These are phyloP conservation scores for Eledona agricola DNA, from an alignment of 2,888 invertebrate genomes.

Conservation along the genomic window DNA sequence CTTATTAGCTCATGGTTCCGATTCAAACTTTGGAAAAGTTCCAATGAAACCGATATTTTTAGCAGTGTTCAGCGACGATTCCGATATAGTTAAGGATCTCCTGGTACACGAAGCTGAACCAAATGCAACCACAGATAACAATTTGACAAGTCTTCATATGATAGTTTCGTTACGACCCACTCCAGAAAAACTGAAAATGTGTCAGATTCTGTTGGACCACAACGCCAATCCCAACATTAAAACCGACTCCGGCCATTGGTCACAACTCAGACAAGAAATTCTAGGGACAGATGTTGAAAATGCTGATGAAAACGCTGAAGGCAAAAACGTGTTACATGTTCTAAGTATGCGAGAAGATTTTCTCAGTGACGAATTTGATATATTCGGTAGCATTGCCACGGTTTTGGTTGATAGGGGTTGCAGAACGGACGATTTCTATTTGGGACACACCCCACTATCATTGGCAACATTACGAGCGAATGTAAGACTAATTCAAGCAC, in stretches of 20 bases:
- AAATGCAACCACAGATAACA: conserved; percentile 46
- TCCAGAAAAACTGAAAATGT: conserved; percentile 46
- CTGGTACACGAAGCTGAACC: conserved; percentile 50
- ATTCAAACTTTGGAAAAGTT: conserved; percentile 54
- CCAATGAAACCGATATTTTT: conserved; percentile 56
- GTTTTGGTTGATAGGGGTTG: conserved; percentile 44
- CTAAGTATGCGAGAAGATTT: conserved; percentile 57
- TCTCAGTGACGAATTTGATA: conserved; percentile 43
- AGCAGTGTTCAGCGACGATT: conserved; percentile 53
- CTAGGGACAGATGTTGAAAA: conserved; percentile 38
- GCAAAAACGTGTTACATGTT: conserved; percentile 58
- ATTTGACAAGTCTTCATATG: conserved; percentile 54
- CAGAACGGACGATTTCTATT: conserved; percentile 47
- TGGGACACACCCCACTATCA: conserved; percentile 58
- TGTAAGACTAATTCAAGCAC: conserved; percentile 45
- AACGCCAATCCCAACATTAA: conserved; percentile 53
- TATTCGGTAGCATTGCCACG: conserved; percentile 45
- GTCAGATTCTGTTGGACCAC: conserved; percentile 46
- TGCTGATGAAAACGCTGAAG: conserved; percentile 42
- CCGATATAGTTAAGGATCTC: conserved; percentile 47
- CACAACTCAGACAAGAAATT: conserved; percentile 44
- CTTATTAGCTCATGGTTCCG: conserved; percentile 54
- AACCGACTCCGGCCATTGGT: conserved; percentile 52
- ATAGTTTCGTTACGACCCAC: conserved; percentile 48
- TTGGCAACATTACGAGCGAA: conserved; percentile 57